Percentiles rank a stretch among this genome's conserved stretches.
Evolutionary conservation across 2,113 vertebrate genomes (phyloP).

Genomic region (Chelonoidis abingdonii): DNA sequence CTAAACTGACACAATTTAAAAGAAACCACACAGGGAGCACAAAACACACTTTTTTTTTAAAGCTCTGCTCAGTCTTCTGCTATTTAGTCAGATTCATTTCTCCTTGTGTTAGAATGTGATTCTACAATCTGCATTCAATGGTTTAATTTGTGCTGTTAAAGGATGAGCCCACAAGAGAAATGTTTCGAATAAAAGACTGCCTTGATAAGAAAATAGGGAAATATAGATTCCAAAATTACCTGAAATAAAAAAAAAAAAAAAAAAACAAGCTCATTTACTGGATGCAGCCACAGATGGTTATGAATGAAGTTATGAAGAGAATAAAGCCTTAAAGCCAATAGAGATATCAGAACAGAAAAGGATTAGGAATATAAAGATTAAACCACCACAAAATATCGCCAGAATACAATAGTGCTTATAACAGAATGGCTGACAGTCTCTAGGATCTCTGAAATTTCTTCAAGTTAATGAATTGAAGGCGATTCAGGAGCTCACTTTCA

Average conservation of each 20-base stretch:
- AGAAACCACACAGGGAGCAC: not conserved
- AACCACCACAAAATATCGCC: not conserved
- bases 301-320: not conserved
- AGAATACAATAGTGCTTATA: not conserved
- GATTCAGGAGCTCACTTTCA: not conserved
- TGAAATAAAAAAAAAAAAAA: not conserved
- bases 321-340: not conserved
- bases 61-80: not conserved
- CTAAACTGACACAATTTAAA: not conserved
- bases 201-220: not conserved
- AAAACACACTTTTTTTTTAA: not conserved
- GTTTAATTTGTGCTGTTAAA: not conserved
- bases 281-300: not conserved
- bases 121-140: not conserved
- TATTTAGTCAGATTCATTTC: not conserved
- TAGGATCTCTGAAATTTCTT: not conserved
- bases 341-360: not conserved
- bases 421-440: not conserved
- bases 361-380: not conserved
- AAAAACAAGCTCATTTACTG: not conserved
- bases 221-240: not conserved
- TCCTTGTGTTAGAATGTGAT: not conserved
- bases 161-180: not conserved
- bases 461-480: not conserved
- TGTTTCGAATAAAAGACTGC: not conserved